These are phyloP conservation scores for Hemicentrotus pulcherrimus DNA, from an alignment of 35 echinoderm and acorn worm species.

Conservation along the genomic window DNA sequence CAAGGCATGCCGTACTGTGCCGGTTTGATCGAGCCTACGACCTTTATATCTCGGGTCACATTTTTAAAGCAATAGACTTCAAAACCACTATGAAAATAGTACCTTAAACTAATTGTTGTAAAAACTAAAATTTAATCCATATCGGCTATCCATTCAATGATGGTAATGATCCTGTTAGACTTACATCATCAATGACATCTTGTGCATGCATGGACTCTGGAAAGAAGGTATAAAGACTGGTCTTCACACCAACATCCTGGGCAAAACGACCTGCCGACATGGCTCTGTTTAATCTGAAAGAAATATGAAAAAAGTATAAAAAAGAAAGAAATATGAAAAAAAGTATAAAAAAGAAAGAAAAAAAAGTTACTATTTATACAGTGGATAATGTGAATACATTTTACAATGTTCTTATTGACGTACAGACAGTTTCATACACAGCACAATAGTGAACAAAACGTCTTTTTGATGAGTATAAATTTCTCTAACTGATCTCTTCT, in stretches of 20 bases:
- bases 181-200: constrained; percentile 86
- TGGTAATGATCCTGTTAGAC: neutral
- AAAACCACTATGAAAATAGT: too few species aligned
- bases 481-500: neutral
- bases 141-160: too few species aligned
- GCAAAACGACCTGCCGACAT: constrained; percentile 69
- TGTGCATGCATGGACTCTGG: constrained; percentile 83
- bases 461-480: too few species aligned
- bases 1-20: too few species aligned
- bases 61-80: too few species aligned
- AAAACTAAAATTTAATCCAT: too few species aligned
- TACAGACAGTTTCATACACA: too few species aligned
- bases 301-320: constrained; percentile 1
- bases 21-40: too few species aligned
- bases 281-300: constrained; percentile 80
- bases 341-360: neutral
- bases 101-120: too few species aligned
- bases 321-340: neutral
- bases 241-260: constrained; percentile 85
- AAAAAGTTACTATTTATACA: neutral
- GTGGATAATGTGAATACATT: neutral
- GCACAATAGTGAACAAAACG: too few species aligned
- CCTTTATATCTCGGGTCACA: too few species aligned
- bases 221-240: constrained; percentile 93
- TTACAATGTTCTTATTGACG: too few species aligned